Base-by-base conservation (phyloP, 2,888 invertebrate genomes). In the Lucinisca nassula region DNA sequence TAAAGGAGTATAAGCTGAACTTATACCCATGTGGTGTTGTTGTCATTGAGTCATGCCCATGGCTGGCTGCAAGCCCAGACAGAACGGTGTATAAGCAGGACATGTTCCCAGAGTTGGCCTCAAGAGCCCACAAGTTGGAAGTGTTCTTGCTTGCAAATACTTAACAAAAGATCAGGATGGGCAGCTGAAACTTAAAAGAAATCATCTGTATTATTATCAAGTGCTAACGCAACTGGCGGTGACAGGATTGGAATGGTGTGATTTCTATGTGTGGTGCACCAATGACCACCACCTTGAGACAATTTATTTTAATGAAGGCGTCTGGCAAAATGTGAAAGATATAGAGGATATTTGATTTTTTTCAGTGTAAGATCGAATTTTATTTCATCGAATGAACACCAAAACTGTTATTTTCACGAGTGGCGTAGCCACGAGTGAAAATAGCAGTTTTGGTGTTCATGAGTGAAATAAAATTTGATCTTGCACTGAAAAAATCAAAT, bases 21-120 rank as follows among this genome's bases (percentile, higher is more conserved):
- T 24, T 84, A 0, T 84, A 84, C 32, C 82, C 86, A 21, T 86
- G 82, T 82, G 82, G 86, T 8, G 40, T 86, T 4, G 67, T 82
- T 55, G 61, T 82, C 0, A 76, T 32, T 40, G 2, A 27, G 0
- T 76, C 45, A 27, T 4, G 61, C 21, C 86, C 40, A 40, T 40
- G 40, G 40, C 24, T 75, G 0, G 86, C 79, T 2, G 77, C 86
- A 10, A 87, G 79, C 24, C 79, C 79, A 21, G 83, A 87, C 35
- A 40, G 87, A 30, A 89, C 87, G 17, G 85, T 87, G 10, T 87
- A 87, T 35, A 37, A 79, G 49, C 78, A 83, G 17, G 24, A 38
- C 24, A 45, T 37, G 37, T 17, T 17, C 17, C 75, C 78, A 75
- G 79, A 55, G 1, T 86, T 77, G 72, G 86, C 79, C 0, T 14